Evolutionary conservation across 2,888 invertebrate species (phyloP), one percentile per base, ranked within the genome.

Genomic region (Agrotis ipsilon): DNA sequence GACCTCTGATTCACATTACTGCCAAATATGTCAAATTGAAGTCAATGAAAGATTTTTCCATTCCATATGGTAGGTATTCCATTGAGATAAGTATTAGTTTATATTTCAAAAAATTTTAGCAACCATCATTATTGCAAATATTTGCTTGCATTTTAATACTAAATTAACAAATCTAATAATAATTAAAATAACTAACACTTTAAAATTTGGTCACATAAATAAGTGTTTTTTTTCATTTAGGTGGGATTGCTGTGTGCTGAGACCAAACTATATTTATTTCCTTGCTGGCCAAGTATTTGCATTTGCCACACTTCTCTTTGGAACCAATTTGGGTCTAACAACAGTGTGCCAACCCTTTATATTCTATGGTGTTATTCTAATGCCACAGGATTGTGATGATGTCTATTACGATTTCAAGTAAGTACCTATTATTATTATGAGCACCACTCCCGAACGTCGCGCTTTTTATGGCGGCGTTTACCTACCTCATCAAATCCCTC

Each of bases 351-450:
- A 98, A 92, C 98, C 98, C 0, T 97, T 97, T 86, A 96, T 97
- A 86, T 93, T 97, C 52, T 96, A 97, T 86, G 97, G 97, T 62
- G 96, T 96, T 63, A 95, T 99, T 81, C 96, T 98, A 48, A 90
- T 98, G 83, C 98, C 98, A 2, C 97, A 98, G 88, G 98, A 98
- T 91, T 99, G 99, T 92, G 97, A 97, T 78, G 98, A 98, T 92
- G 98, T 98, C 0, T 99, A 98, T 91, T 97, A 97, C 91, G 97
- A 98, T 86, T 97, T 97, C 86, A 96, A 97, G 98, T 98, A 95
- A 96, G 97, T 96, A 59, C 55, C 1, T 54, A 1, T 51, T 39
- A 27, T 9, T 9, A 39, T 39, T 11, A 39, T 1, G 11, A 39
- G 9, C 9, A 11, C 11, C 39, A 39, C 11, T 39, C 9, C 39